Evolutionary conservation across 1,140 invertebrate genomes (phyloP).

Genomic region (Achroia grisella): DNA sequence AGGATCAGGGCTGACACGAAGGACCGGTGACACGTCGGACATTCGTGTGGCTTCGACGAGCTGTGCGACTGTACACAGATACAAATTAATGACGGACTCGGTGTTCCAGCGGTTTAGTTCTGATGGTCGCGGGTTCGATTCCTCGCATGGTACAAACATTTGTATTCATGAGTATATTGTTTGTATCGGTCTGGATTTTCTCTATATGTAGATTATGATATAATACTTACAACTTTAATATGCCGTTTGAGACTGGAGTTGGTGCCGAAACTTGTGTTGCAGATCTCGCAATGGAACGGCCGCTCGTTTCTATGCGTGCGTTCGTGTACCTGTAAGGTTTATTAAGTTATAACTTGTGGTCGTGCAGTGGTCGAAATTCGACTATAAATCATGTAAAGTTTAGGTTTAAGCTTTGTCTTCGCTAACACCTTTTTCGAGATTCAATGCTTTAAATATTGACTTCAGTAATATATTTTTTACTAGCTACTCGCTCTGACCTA

Average conservation of each 20-base stretch:
- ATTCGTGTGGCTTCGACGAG: conserved; percentile 41
- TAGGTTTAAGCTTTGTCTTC: not conserved
- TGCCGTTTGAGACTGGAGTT: conserved; percentile 61
- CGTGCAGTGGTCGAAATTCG: too few relatives aligned
- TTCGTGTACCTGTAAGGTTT: conserved; percentile 58
- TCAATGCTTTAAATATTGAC: not conserved
- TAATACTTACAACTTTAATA: conserved; percentile 57
- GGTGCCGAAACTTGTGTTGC: conserved; percentile 60
- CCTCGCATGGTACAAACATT: too few relatives aligned
- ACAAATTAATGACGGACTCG: conserved; percentile 1
- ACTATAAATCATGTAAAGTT: not conserved
- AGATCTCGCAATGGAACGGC: conserved; percentile 67
- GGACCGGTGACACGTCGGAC: conserved; percentile 34
- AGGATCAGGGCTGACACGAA: conserved; percentile 42
- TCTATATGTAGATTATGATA: not conserved
- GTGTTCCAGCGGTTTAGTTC: too few relatives aligned
- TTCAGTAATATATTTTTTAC: not conserved
- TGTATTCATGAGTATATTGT: too few relatives aligned
- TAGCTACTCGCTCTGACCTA: too few relatives aligned
- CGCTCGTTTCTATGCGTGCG: conserved; percentile 65
- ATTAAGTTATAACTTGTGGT: not conserved
- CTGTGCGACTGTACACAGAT: conserved; percentile 45
- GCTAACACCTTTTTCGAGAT: too few relatives aligned
- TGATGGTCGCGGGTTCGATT: too few relatives aligned
- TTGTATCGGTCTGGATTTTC: too few relatives aligned